Evolutionary conservation across 1,140 invertebrate species (phyloP), one percentile per base, ranked within the genome.

Genomic region (Zaprionus inermis): DNA sequence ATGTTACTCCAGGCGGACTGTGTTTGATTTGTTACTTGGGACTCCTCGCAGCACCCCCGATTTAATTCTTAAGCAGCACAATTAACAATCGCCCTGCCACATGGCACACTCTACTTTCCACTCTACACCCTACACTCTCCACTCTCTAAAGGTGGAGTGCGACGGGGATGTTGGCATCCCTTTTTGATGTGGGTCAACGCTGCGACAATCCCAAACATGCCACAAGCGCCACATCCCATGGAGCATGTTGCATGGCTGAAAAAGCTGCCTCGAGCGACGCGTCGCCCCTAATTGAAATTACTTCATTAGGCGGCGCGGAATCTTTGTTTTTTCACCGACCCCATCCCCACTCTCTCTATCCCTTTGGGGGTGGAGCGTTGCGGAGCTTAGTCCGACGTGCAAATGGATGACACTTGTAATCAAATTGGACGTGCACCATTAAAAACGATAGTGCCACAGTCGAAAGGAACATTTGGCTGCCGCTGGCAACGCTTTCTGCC

Each of bases 381-480:
- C 9, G 3, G n/a, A 44, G 32, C 63, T 73, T 67, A 38, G 44
- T 32, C 18, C 77, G 32, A 61, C 22, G 59, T 70, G 61, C 72
- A 73, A 84, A 88, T 80, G 64, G 79, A 85, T 88, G 82, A 85
- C 82, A 85, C 76, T 85, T 82, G 83, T 82, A 85, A 85, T 85
- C 82, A 85, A 85, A 85, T 85, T 82, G 83, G 83, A 88, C 82
- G 83, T 85, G 82, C 76, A 82, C 76, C 83, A 85, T 85, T 85
- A 85, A 82, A 88, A 85, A 72, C 79, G 81, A 83, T 82, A 79
- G 80, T 28, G 67, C 60, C 52, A 63, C 52, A 64, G 52, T 46
- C 36, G 63, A 44, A 44, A 55, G 63, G 14, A 51, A 61, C 59
- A 51, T 46, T 30, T 34, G 46, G 51, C 49, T 30, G 16, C 38